These are phyloP conservation scores for Siniperca knerii DNA, from an alignment of 2,113 vertebrate species.

Conservation along the genomic window DNA sequence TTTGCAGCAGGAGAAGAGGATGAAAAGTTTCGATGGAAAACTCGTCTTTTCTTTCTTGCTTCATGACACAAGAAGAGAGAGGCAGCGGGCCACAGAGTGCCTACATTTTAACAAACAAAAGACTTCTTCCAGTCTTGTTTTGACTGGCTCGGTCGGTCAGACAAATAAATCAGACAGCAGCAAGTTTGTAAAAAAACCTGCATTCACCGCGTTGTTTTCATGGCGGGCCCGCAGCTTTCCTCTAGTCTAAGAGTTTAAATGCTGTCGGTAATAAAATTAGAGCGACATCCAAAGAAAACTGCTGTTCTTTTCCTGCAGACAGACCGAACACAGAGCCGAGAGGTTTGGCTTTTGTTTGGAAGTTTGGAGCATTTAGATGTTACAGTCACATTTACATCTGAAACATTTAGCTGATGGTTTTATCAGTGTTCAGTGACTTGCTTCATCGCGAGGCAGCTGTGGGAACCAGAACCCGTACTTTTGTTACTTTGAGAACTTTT, in stretches of 20 bases:
- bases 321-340: accelerated
- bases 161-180: slow-evolving; percentile 33
- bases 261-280: neutral
- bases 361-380: neutral
- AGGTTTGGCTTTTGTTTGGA: neutral
- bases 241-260: slow-evolving; percentile 21
- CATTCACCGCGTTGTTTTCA: slow-evolving; percentile 7
- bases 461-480: neutral
- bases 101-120: slow-evolving; percentile 9
- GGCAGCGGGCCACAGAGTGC: neutral
- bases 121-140: neutral
- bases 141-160: neutral
- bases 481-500: neutral
- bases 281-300: slow-evolving; percentile 31
- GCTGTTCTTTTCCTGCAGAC: neutral
- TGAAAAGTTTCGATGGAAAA: neutral
- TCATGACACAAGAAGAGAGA: too few species aligned
- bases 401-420: neutral
- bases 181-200: neutral
- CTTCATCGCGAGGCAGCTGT: neutral
- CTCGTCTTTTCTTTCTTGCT: too few species aligned
- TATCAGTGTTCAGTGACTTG: neutral
- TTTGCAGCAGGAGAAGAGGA: neutral
- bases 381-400: neutral
- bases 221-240: slow-evolving; percentile 2